A percentile compares a stretch with the other conserved stretches of the same genome.
phyloP scores from a whole-genome alignment of 1,140 invertebrate genomes.

The Potamilus streckersoni region DNA sequence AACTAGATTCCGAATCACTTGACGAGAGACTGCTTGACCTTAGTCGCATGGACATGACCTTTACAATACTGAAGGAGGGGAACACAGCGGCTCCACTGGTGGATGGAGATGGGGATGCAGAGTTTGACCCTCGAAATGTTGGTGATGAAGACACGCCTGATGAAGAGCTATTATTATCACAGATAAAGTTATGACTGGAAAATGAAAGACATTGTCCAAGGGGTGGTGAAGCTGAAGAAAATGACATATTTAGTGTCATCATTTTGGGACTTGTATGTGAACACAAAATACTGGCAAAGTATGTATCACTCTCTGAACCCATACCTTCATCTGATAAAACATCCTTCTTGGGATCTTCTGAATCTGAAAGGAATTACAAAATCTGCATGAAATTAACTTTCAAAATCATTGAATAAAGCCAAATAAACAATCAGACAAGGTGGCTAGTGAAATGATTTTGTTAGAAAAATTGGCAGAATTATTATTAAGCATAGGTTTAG shows the following conservation, averaged over 20 bases:
- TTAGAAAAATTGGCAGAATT: too few relatives aligned
- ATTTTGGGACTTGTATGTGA: constrained; percentile 23
- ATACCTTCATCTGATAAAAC: constrained; percentile 31
- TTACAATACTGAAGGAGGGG: constrained; percentile 23
- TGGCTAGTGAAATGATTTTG: too few relatives aligned
- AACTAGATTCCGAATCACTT: constrained; percentile 31
- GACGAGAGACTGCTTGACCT: constrained; percentile 21
- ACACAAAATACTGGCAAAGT: constrained; percentile 26
- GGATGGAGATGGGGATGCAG: constrained; percentile 13
- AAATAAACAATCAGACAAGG: background rate
- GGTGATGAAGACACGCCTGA: constrained; percentile 37
- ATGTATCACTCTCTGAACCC: constrained; percentile 30
- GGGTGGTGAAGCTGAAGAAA: constrained; percentile 28
- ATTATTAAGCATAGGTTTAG: too few relatives aligned
- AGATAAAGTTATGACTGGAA: constrained; percentile 25
- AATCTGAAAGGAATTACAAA: constrained; percentile 32
- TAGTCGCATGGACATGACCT: constrained; percentile 31
- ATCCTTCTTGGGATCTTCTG: constrained; percentile 27
- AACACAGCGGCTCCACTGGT: constrained; percentile 15
- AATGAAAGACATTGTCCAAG: constrained; percentile 28
- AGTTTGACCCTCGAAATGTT: constrained; percentile 15
- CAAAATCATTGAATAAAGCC: background rate
- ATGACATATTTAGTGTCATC: constrained; percentile 24
- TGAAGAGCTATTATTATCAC: constrained; percentile 17
- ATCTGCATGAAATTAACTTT: background rate